Percentiles rank a stretch among this genome's conserved stretches.
These are phyloP conservation scores for Bambusicola thoracicus DNA, from an alignment of 2,113 vertebrate species.

Conservation along the genomic window DNA sequence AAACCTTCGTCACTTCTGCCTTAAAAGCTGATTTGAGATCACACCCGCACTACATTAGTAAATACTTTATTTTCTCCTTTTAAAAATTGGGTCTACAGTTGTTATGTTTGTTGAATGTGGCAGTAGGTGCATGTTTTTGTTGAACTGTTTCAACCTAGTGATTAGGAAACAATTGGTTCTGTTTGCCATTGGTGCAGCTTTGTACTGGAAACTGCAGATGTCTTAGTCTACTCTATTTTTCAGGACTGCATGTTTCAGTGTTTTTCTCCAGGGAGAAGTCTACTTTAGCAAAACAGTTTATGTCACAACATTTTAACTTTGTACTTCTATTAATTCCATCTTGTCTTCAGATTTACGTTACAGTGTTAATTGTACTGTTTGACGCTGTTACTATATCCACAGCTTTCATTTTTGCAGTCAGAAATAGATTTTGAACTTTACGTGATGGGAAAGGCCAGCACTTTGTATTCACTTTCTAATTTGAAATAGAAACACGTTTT, in stretches of 20 bases:
- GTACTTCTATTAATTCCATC: neutral
- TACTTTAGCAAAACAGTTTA: neutral
- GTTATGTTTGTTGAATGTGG: neutral
- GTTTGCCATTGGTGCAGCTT: neutral
- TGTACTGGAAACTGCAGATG: neutral
- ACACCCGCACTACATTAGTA: neutral
- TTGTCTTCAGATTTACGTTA: neutral
- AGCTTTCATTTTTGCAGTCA: neutral
- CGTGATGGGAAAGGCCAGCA: neutral
- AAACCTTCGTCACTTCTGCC: neutral
- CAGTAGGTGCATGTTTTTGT: neutral
- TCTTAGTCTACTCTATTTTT: neutral
- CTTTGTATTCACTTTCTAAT: neutral
- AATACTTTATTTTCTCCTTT: slow-evolving; percentile 18
- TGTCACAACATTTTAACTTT: slow-evolving; percentile 1
- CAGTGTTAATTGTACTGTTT: slow-evolving; percentile 2
- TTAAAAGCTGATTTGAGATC: neutral
- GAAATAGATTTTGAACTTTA: neutral
- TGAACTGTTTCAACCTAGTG: neutral
- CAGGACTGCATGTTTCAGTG: neutral
- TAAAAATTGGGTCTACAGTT: neutral
- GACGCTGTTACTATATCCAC: neutral
- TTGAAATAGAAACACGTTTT: neutral
- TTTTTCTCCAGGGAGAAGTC: neutral
- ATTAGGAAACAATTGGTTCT: neutral